Conservation (phyloP, 2,797 vertebrate genomes). For the Chaunax sp. region DNA sequence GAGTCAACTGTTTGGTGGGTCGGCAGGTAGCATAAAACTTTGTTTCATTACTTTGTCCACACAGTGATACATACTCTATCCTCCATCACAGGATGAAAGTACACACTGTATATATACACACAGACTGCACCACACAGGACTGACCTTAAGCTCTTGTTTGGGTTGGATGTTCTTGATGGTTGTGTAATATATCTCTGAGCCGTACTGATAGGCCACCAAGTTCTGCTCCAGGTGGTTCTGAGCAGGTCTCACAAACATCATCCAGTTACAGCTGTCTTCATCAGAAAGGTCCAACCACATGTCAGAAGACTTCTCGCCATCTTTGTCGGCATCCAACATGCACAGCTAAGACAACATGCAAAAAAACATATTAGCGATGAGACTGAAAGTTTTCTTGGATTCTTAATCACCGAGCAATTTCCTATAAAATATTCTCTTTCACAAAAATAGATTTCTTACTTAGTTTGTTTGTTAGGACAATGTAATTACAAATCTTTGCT, state of each 20-base stretch:
- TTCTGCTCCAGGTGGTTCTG: conserved; percentile 98
- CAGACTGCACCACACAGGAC: neutral
- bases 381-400: neutral
- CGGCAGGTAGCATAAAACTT: too few relatives aligned
- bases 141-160: conserved; percentile 97
- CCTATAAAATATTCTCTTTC: neutral
- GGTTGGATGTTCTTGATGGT: conserved; percentile 99
- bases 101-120: too few relatives aligned
- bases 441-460: neutral
- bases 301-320: conserved; percentile 87
- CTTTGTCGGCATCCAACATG: conserved; percentile 88
- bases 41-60: too few relatives aligned
- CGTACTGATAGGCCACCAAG: conserved; percentile 97
- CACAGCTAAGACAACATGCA: conserved; percentile 66
- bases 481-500: neutral
- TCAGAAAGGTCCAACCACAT: conserved; percentile 95
- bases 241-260: conserved; percentile 99
- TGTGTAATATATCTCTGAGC: conserved; percentile 95
- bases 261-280: conserved; percentile 97
- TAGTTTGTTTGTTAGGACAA: neutral
- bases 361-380: neutral
- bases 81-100: too few relatives aligned
- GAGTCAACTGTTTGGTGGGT: too few relatives aligned
- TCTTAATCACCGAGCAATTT: neutral
- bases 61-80: too few relatives aligned